Evolutionary conservation across 2,888 invertebrate genomes (phyloP), one percentile per base, ranked within the genome.

Genomic region (Drosophila mimetica): DNA sequence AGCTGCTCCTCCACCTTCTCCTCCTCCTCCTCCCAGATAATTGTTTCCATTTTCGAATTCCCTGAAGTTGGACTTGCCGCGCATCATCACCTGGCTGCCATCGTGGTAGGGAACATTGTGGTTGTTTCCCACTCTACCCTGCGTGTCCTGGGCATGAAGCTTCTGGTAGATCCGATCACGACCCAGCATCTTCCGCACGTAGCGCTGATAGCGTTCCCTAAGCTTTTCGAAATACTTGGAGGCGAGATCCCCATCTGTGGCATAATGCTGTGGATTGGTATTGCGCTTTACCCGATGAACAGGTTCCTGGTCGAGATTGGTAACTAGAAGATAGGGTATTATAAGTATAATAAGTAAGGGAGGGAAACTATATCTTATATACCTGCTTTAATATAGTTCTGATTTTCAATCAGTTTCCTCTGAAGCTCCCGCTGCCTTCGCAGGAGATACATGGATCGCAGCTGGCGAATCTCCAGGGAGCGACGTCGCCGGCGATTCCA

Each of bases 401-500:
- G 51, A 2, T 79, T 70, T 16, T 87, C 89, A 0, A 63, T 30
- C 7, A 87, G 44, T 30, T 80, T 74, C 1, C 80, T 76, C 50
- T 88, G 82, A 3, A 89, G 55, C n/a, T 84, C 63, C 4, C 90
- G 76, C 66, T 85, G 86, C 2, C 89, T 83, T 34, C 88, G 86
- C 50, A 90, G 60, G 13, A 92, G 42, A 63, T 86, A 90, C 44
- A 85, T 70, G 0, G 91, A 90, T n/a, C 90, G 86, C 4, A 90
- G 73, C 58, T 90, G 86, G 28, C 90, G 77, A 59, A 90, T 73
- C 32, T 90, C 63, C 50, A 90, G 50, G 3, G 93, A 91, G 0
- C 95, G 94, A 52, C 95, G 93, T 7, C 83, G 51, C 20, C 87
- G 93, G 25, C 96, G 93, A 84, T 95, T 96, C 96, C 96, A 97